Evolutionary conservation across 2,113 vertebrate genomes (phyloP).

Genomic region (Balaeniceps rex): DNA sequence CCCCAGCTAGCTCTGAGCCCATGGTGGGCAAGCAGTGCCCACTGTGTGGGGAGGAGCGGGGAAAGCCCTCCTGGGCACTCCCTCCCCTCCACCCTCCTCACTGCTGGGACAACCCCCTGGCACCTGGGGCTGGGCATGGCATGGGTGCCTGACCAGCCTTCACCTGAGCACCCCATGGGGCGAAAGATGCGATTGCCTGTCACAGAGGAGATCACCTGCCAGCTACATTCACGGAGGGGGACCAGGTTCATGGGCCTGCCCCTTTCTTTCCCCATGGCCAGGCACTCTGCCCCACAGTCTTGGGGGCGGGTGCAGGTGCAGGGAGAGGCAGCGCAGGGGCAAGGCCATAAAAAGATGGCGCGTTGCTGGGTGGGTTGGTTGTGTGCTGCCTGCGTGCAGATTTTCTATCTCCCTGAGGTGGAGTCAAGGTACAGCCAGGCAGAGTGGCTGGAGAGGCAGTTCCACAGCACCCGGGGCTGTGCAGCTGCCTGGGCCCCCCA

Average conservation of each 20-base stretch:
- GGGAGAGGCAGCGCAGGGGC: background rate
- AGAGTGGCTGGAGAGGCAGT: background rate
- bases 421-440: background rate
- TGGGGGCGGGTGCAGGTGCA: fast-evolving
- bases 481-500: background rate
- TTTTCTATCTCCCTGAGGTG: background rate
- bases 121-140: too few species aligned
- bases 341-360: background rate
- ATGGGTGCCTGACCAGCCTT: background rate
- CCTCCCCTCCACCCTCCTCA: background rate
- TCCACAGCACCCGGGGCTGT: background rate
- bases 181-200: background rate
- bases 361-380: background rate
- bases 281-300: background rate
- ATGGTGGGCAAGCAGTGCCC: background rate
- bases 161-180: background rate
- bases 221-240: background rate
- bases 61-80: background rate
- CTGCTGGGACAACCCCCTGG: too few species aligned
- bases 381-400: background rate
- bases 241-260: background rate
- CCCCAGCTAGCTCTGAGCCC: background rate
- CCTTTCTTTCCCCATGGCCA: background rate
- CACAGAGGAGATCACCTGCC: fast-evolving
- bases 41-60: background rate